Conservation (phyloP, 2,113 vertebrate species). For the Lota lota region DNA sequence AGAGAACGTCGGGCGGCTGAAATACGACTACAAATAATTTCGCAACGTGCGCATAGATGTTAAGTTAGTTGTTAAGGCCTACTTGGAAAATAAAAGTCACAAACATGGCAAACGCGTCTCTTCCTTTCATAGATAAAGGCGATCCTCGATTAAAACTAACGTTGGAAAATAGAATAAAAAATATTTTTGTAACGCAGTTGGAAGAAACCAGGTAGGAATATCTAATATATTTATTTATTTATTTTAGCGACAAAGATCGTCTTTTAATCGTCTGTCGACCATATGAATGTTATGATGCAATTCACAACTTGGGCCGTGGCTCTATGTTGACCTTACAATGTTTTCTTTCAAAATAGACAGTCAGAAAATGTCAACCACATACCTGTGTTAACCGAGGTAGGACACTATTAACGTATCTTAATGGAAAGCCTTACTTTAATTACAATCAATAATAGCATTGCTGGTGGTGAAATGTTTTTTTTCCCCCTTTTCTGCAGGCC, state of each 20-base stretch:
- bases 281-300: background rate
- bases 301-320: too few relatives aligned
- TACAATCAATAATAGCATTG: background rate
- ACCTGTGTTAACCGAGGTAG: slow-evolving; percentile 67
- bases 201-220: slow-evolving; percentile 62
- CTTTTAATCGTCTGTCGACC: too few relatives aligned
- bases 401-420: background rate
- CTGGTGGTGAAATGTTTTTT: slow-evolving; percentile 1
- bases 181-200: slow-evolving; percentile 74
- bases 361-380: slow-evolving; percentile 57
- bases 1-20: background rate
- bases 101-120: slow-evolving; percentile 48
- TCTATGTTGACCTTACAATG: background rate
- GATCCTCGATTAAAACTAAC: slow-evolving; percentile 57
- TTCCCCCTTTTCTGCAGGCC: slow-evolving; percentile 34
- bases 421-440: background rate
- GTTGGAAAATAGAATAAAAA: slow-evolving; percentile 62
- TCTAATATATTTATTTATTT: background rate
- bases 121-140: slow-evolving; percentile 40
- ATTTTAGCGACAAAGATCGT: too few relatives aligned
- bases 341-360: slow-evolving; percentile 40
- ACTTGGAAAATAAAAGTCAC: background rate
- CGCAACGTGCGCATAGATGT: background rate
- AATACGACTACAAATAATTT: background rate
- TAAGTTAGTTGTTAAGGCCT: background rate